Conservation (phyloP, 2,113 vertebrate species). For the human (Homo sapiens) region GRCh38 chr3:137146001-137146500, state of each 20-base stretch:
- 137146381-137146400: constrained; percentile 83
- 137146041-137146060: background rate
- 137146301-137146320: constrained; percentile 80
- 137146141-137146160: background rate
- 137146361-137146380: constrained; percentile 83
- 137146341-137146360: constrained; percentile 85
- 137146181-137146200: background rate
- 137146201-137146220: background rate
- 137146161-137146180: background rate
- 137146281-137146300: constrained; percentile 81
- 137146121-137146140: background rate
- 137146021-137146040: background rate
- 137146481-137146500: constrained; percentile 84
- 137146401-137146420: constrained; percentile 83
- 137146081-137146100: background rate
- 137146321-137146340: constrained; percentile 71
- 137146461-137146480: constrained; percentile 84
- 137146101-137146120: background rate
- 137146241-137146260: background rate
- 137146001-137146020: background rate
- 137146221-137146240: background rate
- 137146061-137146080: background rate
- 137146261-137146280: constrained; percentile 36
- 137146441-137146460: constrained; percentile 85
- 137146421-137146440: constrained; percentile 84